Evolutionary conservation across 2,113 vertebrate genomes (phyloP), one percentile per base, ranked within the genome.

Genomic region (Baryphthengus martii): DNA sequence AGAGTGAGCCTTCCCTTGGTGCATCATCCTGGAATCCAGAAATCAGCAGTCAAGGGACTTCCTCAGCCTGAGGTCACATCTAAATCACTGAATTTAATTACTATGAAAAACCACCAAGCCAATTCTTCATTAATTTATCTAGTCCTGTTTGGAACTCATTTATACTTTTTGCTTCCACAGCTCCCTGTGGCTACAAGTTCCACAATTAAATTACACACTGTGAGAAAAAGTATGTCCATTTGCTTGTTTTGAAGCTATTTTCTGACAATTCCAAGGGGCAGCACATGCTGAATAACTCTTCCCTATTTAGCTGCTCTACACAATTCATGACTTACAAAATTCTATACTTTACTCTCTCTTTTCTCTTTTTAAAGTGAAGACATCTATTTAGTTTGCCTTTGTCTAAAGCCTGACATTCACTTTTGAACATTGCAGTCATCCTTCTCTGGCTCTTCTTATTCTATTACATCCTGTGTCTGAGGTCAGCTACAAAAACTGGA

Each of bases 61-160:
- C 26, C 39, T 67, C 63, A 88, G 67, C 59, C 75, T 88, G 50
- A 84, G 35, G 67, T 92, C 68, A 80, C 68, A 77, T 59, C 53
- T 79, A 65, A 93, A 72, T 26, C 42, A 76, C 0, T 75, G 26
- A 93, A 88, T 79, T 73, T 88, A 93, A 92, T 86, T 86, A 76
- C 50, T 55, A 74, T 18, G 11, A 88, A 93, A 77, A 80, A 58
- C 10, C 37, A 90, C 13, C 24, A 82, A 65, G 28, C 42, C 45
- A 62, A 68, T 62, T n/a, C 68, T 73, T 92, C 71, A 85, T 92
- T 94, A 94, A 80, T 86, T 90, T 74, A 67, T 47, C 33, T 63
- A 74, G 71, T 77, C 55, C 42, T 4, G 0, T 83, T 94, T 83
- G 77, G 59, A 92, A 71, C 50, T 92, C 12, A 79, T 89, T 89